Base-by-base conservation (phyloP, 2,888 invertebrate species). In the Drosophila antonietae region DNA sequence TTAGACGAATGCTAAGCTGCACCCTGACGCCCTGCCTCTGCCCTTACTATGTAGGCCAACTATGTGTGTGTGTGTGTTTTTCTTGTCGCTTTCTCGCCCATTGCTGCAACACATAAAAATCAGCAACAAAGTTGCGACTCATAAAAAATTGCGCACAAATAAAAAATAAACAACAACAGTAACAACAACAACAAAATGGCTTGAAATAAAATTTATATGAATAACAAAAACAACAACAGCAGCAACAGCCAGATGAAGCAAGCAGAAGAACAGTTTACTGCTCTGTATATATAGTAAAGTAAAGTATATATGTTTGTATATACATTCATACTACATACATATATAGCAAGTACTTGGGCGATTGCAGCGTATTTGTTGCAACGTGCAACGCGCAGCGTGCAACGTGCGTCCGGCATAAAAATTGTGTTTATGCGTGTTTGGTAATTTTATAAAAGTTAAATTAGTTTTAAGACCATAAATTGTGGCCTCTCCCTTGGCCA, bases 391-490 rank as follows among this genome's bases (percentile, higher is more conserved):
- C 52, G 58, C 55, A 58, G 23, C 68, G 61, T 70, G 77, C 81
- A 89, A 73, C 90, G 64, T 88, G 86, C 85, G 88, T 85, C 83
- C 88, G 83, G 89, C 89, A 87, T 90, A 86, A 87, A 87, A 90
- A 90, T 87, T 90, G 87, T 87, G 90, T 87, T 87, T 87, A 87
- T 87, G 87, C 87, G 90, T 87, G 87, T 87, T 87, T 86, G 87
- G 87, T 87, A 86, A 90, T 90, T 87, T 87, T 87, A 90, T 87
- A 87, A 87, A 87, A 87, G 89, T 87, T 87, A 87, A 87, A 87
- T 87, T 87, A 87, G 90, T 90, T 87, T 86, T 87, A 86, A 89
- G 89, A 75, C 90, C 89, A 87, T 87, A 87, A 87, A 87, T 90
- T 90, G 83, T 75, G 79, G 72, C 49, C 68, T 57, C 55, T 62